phyloP scores from a whole-genome alignment of 1,140 invertebrate species.

The Trichonephila clavata region DNA sequence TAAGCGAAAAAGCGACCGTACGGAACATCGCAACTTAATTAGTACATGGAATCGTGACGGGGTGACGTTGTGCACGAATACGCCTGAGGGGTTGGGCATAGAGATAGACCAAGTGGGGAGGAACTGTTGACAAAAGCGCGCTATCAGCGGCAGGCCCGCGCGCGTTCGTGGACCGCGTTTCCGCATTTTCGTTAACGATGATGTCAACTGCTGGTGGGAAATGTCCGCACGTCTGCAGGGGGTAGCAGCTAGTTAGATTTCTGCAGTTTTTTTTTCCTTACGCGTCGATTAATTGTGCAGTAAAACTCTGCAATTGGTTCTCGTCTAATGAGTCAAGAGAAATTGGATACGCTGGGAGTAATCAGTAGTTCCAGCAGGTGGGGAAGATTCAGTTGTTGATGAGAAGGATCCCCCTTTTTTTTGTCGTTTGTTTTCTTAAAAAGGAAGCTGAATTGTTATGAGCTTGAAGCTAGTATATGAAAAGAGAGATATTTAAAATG shows the following conservation, averaged over 20 bases:
- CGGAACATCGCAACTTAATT: slow-evolving; percentile 70
- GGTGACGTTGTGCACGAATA: slow-evolving; percentile 21
- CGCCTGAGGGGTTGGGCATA: background rate
- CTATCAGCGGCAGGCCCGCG: slow-evolving; percentile 3
- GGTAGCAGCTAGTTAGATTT: background rate
- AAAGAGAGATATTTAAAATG: background rate
- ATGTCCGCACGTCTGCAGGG: background rate
- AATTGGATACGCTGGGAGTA: background rate
- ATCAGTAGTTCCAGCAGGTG: background rate
- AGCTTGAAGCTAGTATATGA: background rate
- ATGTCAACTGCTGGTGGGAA: slow-evolving; percentile 50
- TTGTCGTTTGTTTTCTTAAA: too few species aligned
- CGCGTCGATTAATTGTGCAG: slow-evolving; percentile 22
- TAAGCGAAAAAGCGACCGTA: slow-evolving; percentile 57
- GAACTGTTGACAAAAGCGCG: slow-evolving; percentile 47
- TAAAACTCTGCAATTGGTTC: background rate
- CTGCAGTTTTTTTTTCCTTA: background rate
- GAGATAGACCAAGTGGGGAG: background rate
- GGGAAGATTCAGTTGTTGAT: background rate
- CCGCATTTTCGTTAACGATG: slow-evolving; percentile 50
- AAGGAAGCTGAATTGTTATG: background rate
- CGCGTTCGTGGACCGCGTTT: background rate
- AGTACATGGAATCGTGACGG: slow-evolving; percentile 38
- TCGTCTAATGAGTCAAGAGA: background rate
- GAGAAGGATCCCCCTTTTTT: background rate